These are phyloP conservation scores for Zaprionus camerounensis DNA, from an alignment of 1,140 invertebrate species.

Conservation along the genomic window DNA sequence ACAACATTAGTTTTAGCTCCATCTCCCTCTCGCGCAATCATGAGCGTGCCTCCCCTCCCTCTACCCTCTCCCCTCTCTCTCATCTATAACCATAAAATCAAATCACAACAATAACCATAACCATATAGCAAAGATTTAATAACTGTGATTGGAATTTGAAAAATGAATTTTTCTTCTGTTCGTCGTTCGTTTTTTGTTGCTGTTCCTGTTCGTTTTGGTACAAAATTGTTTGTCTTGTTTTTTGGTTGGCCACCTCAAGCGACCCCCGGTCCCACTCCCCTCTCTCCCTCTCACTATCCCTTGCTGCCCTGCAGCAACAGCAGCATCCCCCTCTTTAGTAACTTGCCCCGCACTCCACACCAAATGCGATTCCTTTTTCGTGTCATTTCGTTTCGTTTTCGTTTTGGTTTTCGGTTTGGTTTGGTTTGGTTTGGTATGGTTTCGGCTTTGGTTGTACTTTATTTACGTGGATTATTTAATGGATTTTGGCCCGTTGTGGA, in stretches of 20 bases:
- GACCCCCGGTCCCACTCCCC: neutral
- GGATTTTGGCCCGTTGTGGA: conserved; percentile 58
- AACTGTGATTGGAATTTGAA: conserved; percentile 82
- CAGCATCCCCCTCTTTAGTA: neutral
- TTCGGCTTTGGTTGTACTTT: conserved; percentile 38
- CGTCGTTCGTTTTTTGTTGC: conserved; percentile 13
- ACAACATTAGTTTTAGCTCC: conserved; percentile 15
- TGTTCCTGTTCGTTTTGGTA: conserved; percentile 18
- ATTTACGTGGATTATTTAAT: conserved; percentile 80
- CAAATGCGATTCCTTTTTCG: conserved; percentile 34
- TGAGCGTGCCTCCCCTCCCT: neutral
- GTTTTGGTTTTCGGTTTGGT: conserved; percentile 39
- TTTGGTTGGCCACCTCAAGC: conserved; percentile 14
- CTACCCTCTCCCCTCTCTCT: conserved; percentile 20
- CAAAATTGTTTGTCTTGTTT: conserved; percentile 62
- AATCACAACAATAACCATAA: conserved; percentile 83
- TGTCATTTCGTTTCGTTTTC: conserved; percentile 50
- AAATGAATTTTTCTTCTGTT: conserved; percentile 72
- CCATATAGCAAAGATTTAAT: conserved; percentile 83
- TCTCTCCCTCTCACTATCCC: neutral
- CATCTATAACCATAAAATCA: conserved; percentile 81
- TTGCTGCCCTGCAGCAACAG: neutral
- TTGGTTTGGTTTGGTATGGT: conserved; percentile 32
- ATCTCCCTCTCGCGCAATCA: neutral
- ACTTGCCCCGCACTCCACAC: neutral